A percentile compares a stretch with the other conserved stretches of the same genome.
Conservation (phyloP, 64 coral and sea anemone species). For the Actinia tenebrosa region DNA sequence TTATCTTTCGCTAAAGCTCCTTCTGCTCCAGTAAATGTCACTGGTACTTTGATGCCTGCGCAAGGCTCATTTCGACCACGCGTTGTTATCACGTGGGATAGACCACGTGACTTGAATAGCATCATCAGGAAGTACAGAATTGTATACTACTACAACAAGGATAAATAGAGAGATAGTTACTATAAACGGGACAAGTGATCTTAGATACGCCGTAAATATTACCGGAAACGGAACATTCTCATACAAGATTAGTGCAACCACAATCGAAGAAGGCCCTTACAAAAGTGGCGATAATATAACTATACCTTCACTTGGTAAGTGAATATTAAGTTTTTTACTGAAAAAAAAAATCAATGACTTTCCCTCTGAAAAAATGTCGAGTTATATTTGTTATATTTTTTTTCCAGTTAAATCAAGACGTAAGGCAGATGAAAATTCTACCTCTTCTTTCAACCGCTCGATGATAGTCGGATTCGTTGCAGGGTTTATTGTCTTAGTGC, state of each 20-base stretch:
- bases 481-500: neutral
- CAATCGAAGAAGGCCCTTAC: conserved; percentile 7
- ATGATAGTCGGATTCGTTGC: neutral
- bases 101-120: neutral
- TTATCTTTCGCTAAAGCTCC: neutral
- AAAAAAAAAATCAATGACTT: no score
- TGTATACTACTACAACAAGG: neutral
- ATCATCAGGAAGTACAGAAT: neutral
- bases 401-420: neutral
- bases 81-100: neutral
- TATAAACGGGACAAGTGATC: neutral
- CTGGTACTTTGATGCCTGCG: neutral
- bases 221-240: neutral
- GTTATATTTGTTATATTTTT: neutral
- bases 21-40: neutral
- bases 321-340: no score
- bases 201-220: neutral
- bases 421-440: neutral
- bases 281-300: no score
- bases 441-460: neutral
- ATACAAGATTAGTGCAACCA: conserved; percentile 9
- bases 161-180: neutral
- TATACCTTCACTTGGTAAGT: no score
- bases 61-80: neutral
- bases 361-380: no score